Evolutionary conservation across 2,888 invertebrate genomes (phyloP).

Genomic region (Gymnoscelis rufifasciata): DNA sequence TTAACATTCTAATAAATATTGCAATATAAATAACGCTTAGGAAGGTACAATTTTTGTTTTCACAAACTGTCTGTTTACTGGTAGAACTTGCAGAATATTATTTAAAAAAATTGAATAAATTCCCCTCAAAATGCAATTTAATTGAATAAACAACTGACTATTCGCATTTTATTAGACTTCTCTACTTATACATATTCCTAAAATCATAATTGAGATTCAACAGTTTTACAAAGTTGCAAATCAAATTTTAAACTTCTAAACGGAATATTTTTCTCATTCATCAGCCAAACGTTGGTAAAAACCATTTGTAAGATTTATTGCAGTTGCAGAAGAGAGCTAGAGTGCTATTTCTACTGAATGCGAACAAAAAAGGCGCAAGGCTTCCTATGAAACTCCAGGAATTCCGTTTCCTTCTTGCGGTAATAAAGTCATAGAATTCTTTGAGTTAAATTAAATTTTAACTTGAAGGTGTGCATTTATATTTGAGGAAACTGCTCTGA

Average conservation of each 20-base stretch:
- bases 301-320: slow-evolving; percentile 1
- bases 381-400: background rate
- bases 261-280: background rate
- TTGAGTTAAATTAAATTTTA: background rate
- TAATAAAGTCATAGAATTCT: background rate
- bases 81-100: too few species aligned
- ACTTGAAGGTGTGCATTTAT: background rate
- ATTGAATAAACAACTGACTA: too few species aligned
- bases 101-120: too few species aligned
- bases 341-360: slow-evolving; percentile 2
- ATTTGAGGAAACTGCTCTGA: background rate
- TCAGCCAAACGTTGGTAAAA: background rate
- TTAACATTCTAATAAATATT: too few species aligned
- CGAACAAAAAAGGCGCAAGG: background rate
- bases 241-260: too few species aligned
- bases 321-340: background rate
- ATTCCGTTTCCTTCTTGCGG: background rate
- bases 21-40: too few species aligned
- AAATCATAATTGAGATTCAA: background rate
- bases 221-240: background rate
- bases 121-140: too few species aligned
- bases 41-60: too few species aligned
- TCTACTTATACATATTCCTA: too few species aligned
- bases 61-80: too few species aligned
- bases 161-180: too few species aligned